A percentile compares a stretch with the other conserved stretches of the same genome.
Evolutionary conservation across 64 coral and sea anemone species (phyloP).

Genomic region (Actinia equina): DNA sequence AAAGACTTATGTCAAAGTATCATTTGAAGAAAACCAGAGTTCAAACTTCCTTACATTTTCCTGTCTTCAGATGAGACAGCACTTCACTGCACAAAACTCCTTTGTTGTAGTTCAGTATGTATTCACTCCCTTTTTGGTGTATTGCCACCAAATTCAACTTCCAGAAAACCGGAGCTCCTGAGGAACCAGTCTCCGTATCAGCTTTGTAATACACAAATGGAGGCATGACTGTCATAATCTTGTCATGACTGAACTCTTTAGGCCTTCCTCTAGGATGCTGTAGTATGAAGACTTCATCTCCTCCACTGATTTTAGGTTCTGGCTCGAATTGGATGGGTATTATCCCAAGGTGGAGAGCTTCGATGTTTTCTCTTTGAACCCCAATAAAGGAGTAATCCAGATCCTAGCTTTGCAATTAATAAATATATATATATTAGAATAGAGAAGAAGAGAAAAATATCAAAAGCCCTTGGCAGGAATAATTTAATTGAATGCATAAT

Average conservation of each 20-base stretch:
- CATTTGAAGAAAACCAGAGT: too few relatives aligned
- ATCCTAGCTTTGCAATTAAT: slow-evolving; percentile 27
- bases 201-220: slow-evolving; percentile 84
- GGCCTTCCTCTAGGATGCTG: slow-evolving; percentile 82
- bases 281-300: slow-evolving; percentile 59
- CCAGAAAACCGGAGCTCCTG: slow-evolving; percentile 72
- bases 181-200: slow-evolving; percentile 79
- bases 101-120: slow-evolving; percentile 64
- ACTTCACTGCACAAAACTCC: slow-evolving; percentile 88
- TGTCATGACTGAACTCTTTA: slow-evolving; percentile 62
- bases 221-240: slow-evolving; percentile 41
- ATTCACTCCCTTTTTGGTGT: slow-evolving; percentile 78
- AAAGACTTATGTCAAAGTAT: too few relatives aligned
- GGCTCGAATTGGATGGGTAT: slow-evolving; percentile 53
- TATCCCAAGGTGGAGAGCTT: slow-evolving; percentile 33
- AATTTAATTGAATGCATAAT: too few relatives aligned
- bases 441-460: too few relatives aligned
- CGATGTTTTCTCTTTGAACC: slow-evolving; percentile 46
- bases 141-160: slow-evolving; percentile 57
- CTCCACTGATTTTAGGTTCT: slow-evolving; percentile 31
- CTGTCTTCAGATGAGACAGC: slow-evolving; percentile 62
- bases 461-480: too few relatives aligned
- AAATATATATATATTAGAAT: too few relatives aligned
- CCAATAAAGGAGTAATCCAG: slow-evolving; percentile 84
- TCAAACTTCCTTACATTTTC: slow-evolving; percentile 59